These are phyloP conservation scores for Mesochorus sp. DNA, from an alignment of 2,888 invertebrate genomes.

Conservation along the genomic window DNA sequence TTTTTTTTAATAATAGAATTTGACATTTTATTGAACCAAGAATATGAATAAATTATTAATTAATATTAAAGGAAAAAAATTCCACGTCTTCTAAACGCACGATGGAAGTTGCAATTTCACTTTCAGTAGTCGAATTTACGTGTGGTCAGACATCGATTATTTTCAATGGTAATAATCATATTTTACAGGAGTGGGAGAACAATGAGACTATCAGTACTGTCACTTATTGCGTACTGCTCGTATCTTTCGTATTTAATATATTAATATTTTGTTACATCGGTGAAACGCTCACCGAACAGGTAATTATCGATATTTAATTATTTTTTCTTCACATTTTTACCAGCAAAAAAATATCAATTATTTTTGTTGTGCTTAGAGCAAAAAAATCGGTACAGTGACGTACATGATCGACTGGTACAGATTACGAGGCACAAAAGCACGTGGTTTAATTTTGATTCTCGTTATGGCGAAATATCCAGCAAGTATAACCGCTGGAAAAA, in stretches of 20 bases:
- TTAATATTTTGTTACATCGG: constrained; percentile 77
- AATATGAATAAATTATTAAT: neutral
- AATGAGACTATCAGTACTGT: constrained; percentile 70
- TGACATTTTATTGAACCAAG: neutral
- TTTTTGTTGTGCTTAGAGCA: constrained; percentile 63
- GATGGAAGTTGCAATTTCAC: neutral
- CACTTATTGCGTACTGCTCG: constrained; percentile 70
- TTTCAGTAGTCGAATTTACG: neutral
- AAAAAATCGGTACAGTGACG: constrained; percentile 67
- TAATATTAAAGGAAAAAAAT: too few species aligned
- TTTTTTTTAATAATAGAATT: neutral
- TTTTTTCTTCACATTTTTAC: neutral
- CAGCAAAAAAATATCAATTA: neutral
- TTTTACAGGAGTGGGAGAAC: constrained; percentile 74
- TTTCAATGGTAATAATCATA: neutral
- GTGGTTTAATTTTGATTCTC: constrained; percentile 69
- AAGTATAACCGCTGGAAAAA: constrained; percentile 75
- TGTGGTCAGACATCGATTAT: constrained; percentile 8
- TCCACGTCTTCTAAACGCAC: too few species aligned
- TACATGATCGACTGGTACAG: constrained; percentile 75
- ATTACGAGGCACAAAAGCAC: constrained; percentile 66
- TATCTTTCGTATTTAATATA: constrained; percentile 76
- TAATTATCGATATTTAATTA: constrained; percentile 38
- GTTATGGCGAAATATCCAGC: constrained; percentile 68
- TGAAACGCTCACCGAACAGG: constrained; percentile 73